These are phyloP conservation scores for Pluvianellus socialis DNA, from an alignment of 2,113 vertebrate genomes.

Conservation along the genomic window DNA sequence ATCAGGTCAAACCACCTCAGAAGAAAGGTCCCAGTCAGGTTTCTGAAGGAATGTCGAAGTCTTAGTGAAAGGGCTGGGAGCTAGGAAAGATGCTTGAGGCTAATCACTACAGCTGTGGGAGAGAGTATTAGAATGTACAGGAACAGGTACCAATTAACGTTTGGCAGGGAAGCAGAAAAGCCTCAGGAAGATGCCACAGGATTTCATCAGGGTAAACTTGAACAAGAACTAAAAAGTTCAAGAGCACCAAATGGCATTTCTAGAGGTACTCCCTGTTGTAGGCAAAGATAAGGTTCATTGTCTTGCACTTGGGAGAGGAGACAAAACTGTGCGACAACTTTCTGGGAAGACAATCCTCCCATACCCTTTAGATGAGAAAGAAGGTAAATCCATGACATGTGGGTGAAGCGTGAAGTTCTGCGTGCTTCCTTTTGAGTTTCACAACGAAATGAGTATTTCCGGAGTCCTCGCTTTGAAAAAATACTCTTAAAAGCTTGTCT, in stretches of 20 bases:
- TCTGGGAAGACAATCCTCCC: neutral
- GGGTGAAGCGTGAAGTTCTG: neutral
- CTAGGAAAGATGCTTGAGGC: conserved; percentile 2
- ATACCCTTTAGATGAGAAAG: neutral
- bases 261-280: conserved; percentile 6
- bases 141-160: conserved; percentile 54
- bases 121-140: conserved; percentile 46
- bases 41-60: neutral
- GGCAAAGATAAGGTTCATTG: conserved; percentile 14
- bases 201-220: conserved; percentile 60
- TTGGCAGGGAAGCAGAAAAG: conserved; percentile 60
- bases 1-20: neutral
- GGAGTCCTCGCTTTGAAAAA: neutral
- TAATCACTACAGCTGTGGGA: conserved; percentile 43
- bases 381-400: neutral
- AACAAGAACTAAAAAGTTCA: conserved; percentile 10
- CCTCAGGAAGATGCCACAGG: conserved; percentile 55
- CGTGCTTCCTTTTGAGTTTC: neutral
- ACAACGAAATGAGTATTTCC: neutral
- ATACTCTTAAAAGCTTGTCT: neutral
- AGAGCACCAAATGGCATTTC: conserved; percentile 48
- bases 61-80: conserved; percentile 5
- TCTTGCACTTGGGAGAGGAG: neutral
- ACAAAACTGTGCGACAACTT: conserved; percentile 12
- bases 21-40: neutral